These are phyloP conservation scores for Crenichthys baileyi DNA, from an alignment of 2,797 vertebrate genomes.

Conservation along the genomic window DNA sequence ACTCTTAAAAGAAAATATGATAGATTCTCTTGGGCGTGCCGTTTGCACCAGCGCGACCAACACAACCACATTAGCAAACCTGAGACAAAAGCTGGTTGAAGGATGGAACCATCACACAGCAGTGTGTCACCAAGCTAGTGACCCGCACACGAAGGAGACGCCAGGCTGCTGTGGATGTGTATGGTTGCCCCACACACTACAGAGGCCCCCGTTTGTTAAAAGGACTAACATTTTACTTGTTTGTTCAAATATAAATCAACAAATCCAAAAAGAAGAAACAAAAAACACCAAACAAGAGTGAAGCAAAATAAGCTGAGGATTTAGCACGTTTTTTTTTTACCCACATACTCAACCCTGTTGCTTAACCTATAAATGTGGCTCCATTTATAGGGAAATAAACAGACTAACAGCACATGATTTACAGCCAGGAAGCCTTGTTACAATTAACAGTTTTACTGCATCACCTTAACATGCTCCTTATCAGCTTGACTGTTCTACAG, in stretches of 20 bases:
- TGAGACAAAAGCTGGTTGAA: not conserved
- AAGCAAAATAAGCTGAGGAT: too few species aligned
- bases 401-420: not conserved
- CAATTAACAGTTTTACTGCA: not conserved
- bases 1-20: not conserved
- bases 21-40: not conserved
- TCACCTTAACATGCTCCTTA: not conserved
- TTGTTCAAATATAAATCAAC: not conserved
- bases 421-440: not conserved
- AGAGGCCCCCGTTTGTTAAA: not conserved
- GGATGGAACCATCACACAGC: not conserved
- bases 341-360: too few species aligned
- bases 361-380: too few species aligned
- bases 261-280: not conserved
- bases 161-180: not conserved
- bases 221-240: not conserved
- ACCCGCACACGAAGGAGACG: not conserved
- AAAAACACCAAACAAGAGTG: not conserved
- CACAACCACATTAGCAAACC: not conserved
- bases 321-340: too few species aligned
- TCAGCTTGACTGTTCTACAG: constrained; percentile 55
- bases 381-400: too few species aligned
- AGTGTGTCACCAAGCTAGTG: not conserved
- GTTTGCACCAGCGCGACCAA: not conserved
- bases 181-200: not conserved